These are phyloP conservation scores for Budorcas taxicolor DNA, from an alignment of 2,113 vertebrate species.

Conservation along the genomic window DNA sequence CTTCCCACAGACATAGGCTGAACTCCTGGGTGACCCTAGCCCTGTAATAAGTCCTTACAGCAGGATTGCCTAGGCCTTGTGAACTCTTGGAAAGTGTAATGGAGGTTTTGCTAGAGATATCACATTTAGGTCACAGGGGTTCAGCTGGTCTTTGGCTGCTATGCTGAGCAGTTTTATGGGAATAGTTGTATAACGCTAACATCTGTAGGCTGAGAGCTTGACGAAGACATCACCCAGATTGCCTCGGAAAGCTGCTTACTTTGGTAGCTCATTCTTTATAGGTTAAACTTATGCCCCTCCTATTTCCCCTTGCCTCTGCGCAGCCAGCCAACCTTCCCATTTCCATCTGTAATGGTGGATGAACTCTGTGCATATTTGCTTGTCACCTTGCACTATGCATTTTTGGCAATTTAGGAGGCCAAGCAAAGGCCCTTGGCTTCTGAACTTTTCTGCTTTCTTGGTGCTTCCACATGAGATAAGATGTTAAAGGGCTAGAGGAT, in stretches of 20 bases:
- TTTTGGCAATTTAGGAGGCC: background rate
- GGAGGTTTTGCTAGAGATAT: conserved; percentile 19
- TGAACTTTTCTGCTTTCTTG: background rate
- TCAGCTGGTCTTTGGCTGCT: background rate
- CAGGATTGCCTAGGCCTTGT: background rate
- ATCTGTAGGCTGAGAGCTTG: conserved; percentile 29
- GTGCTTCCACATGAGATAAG: background rate
- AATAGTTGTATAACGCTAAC: conserved; percentile 29
- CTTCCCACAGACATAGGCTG: conserved; percentile 27
- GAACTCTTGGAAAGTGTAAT: background rate
- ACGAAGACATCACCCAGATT: conserved; percentile 13
- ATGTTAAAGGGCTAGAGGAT: background rate
- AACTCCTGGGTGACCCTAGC: background rate
- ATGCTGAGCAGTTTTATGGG: conserved; percentile 33
- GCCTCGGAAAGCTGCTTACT: background rate
- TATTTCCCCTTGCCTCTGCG: background rate
- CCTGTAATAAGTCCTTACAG: background rate
- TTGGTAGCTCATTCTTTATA: background rate
- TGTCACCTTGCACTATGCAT: background rate
- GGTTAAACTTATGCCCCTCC: background rate
- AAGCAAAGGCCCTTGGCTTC: background rate
- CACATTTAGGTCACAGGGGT: conserved; percentile 11
- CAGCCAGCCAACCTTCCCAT: background rate
- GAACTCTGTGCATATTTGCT: background rate
- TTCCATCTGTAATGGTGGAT: background rate